Evolutionary conservation across 2,113 vertebrate genomes (phyloP), one percentile per base, ranked within the genome.

Genomic region (Lates calcarifer): DNA sequence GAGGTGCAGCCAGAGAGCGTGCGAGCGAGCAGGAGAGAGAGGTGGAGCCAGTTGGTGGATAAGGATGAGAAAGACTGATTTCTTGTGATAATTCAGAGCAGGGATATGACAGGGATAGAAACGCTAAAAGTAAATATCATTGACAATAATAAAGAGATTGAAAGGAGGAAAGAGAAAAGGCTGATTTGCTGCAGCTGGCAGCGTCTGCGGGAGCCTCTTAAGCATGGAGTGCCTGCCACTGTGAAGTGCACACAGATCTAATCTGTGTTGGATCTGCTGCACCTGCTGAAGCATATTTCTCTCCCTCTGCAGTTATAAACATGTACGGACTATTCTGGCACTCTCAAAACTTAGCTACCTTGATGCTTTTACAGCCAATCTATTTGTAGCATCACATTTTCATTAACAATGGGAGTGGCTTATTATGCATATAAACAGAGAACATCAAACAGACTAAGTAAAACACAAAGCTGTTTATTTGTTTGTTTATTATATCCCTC

Each of bases 1-100:
- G 84, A 70, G 81, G 73, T 37, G 85, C 56, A 7, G 17, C 91
- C 71, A 94, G 90, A n/a, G n/a, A n/a, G n/a, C n/a, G n/a, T n/a
- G n/a, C n/a, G n/a, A n/a, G n/a, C n/a, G n/a, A n/a, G n/a, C n/a
- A n/a, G n/a, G n/a, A n/a, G n/a, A n/a, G n/a, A n/a, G n/a, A n/a
- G n/a, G n/a, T n/a, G n/a, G n/a, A n/a, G n/a, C n/a, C n/a, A n/a
- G n/a, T 24, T 45, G 6, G 43, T 43, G 65, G 60, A 39, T 33
- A 62, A 47, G 70, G 55, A 82, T 45, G 57, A 55, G 69, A 57
- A 31, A 47, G 43, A 45, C 22, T 26, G 57, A 72, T 79, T 49
- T 64, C 43, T 60, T 39, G 35, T 49, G 67, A 56, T 26, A 62
- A 65, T 86, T 81, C 18, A 49, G 20, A 69, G 24, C 10, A 61